phyloP scores from a whole-genome alignment of 1,140 invertebrate species.

The Pinna nobilis region DNA sequence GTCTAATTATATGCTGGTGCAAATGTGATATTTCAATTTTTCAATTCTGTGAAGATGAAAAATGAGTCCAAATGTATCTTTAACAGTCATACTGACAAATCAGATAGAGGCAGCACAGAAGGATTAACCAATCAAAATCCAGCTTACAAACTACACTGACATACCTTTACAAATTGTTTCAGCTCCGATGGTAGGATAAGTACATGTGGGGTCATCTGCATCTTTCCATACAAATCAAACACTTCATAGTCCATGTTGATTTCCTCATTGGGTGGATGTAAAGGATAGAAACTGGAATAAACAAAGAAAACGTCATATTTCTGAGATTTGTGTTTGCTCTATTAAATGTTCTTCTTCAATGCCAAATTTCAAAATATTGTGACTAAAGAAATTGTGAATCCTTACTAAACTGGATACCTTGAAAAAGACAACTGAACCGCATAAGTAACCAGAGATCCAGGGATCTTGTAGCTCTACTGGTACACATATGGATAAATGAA shows the following conservation, averaged over 20 bases:
- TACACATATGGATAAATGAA: too few species aligned
- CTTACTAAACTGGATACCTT: not conserved
- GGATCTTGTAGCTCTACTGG: too few species aligned
- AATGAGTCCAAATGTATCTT: too few species aligned
- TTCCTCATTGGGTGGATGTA: constrained; percentile 83
- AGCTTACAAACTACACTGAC: not conserved
- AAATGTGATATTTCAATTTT: too few species aligned
- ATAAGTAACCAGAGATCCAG: too few species aligned
- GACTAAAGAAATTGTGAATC: too few species aligned
- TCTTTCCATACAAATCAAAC: constrained; percentile 76
- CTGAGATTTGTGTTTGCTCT: too few species aligned
- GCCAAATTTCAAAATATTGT: too few species aligned
- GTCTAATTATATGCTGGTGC: too few species aligned
- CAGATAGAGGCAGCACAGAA: not conserved
- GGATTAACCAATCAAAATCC: not conserved
- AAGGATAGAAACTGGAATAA: constrained; percentile 82
- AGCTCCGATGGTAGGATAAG: constrained; percentile 90
- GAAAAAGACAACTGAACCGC: not conserved
- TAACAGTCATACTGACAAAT: too few species aligned
- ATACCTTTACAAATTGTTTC: constrained; percentile 86
- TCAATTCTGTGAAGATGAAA: too few species aligned
- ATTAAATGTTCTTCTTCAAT: too few species aligned
- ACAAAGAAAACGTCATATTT: not conserved
- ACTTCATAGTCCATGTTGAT: constrained; percentile 82
- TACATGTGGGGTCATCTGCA: constrained; percentile 84